These are phyloP conservation scores for Pachycephus smyrnensis DNA, from an alignment of 2,888 invertebrate genomes.

Conservation along the genomic window DNA sequence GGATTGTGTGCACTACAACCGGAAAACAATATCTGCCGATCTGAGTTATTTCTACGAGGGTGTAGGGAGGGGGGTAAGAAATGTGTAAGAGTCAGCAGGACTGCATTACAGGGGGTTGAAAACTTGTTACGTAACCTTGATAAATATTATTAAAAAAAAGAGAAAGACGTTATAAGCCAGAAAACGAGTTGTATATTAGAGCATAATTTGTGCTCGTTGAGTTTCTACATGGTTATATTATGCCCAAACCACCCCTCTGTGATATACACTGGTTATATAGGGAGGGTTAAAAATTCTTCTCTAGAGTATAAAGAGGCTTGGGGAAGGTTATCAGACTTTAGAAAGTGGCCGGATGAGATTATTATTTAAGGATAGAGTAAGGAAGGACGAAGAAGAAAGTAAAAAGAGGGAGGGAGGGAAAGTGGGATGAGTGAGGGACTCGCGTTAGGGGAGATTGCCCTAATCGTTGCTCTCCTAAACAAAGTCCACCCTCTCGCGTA, in stretches of 20 bases:
- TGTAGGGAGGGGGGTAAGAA: not conserved
- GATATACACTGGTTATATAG: not conserved
- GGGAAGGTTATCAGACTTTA: not conserved
- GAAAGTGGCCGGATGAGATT: not conserved
- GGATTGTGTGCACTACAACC: not conserved
- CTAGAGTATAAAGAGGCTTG: not conserved
- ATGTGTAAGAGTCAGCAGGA: not conserved
- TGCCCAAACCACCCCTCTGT: not conserved
- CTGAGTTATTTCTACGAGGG: conserved; percentile 11
- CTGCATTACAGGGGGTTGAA: not conserved
- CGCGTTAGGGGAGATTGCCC: not conserved
- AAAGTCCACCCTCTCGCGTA: not conserved
- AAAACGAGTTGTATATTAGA: not conserved
- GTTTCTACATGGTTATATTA: not conserved
- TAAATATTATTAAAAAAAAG: not conserved
- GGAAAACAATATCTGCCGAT: conserved; percentile 47
- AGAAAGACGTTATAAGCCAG: too few relatives aligned
- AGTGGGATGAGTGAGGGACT: not conserved
- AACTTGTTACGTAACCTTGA: not conserved
- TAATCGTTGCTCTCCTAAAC: not conserved
- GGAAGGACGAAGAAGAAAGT: not conserved
- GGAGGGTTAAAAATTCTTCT: not conserved
- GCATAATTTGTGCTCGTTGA: not conserved
- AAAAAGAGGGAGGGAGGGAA: too few relatives aligned
- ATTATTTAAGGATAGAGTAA: not conserved